Base-by-base conservation (phyloP, 2,797 vertebrate species). In the Uromys caudimaculatus region DNA sequence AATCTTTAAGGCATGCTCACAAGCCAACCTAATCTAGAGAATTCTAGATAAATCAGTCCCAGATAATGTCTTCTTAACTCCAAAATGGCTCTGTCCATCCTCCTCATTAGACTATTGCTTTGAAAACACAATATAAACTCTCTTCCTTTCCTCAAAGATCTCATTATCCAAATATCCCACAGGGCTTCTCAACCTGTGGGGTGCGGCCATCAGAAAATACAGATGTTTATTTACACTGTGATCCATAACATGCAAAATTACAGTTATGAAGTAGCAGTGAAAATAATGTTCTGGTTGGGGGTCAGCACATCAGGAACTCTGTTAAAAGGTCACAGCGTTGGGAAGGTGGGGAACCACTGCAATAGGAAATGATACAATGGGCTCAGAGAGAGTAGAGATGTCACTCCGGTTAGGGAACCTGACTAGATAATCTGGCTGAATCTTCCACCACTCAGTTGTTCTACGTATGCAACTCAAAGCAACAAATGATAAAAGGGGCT, bases 401-500 rank as follows among this genome's bases (percentile, higher is more conserved):
- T 7, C 47, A 41, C 21, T 83, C 5, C 1, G 1, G 76, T n/a
- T 41, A 47, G 19, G 38, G 32, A 50, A 84, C 27, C 44, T 41
- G 58, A 81, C 64, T 73, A 69, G 52, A 81, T 92, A 14, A 58
- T 81, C 44, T 35, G 32, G 41, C 60, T 52, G 77, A 62, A 64
- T 75, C 56, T 32, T 90, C 60, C 3, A 35, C 27, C 54, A 76
- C 6, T 27, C 4, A 1, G 64, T 85, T 77, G 54, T 88, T 17
- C 64, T 76, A 38, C 14, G 35, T 62, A 29, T 64, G 24, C 19
- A 35, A 91, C 35, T 50, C 16, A 16, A 94, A 96, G 82, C 79
- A 92, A 90, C 47, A n/a, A 89, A 60, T 12, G 12, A 93, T n/a
- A 96, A 83, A 94, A 93, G 93, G 71, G 82, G 19, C 73, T 93